phyloP scores from a whole-genome alignment of 2,888 invertebrate species.

The Panzeria rudis region DNA sequence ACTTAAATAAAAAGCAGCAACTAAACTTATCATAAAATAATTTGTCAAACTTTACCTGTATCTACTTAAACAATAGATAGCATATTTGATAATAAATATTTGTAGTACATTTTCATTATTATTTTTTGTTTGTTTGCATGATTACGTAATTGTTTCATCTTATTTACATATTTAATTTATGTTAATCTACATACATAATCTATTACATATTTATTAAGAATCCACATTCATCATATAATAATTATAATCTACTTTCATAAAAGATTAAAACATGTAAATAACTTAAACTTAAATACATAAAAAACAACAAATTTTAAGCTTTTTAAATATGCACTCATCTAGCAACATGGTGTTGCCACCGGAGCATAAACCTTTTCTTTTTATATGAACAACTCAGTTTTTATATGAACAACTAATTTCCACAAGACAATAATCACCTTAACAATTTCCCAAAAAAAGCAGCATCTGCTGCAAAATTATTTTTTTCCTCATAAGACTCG shows the following conservation, averaged over 20 bases:
- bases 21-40: no score
- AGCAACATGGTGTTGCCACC: background rate
- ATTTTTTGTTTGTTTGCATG: no score
- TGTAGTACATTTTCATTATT: no score
- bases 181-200: background rate
- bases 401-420: background rate
- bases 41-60: no score
- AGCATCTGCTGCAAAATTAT: background rate
- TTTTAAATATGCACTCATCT: slow-evolving; percentile 2
- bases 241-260: background rate
- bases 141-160: background rate
- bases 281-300: background rate
- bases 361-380: background rate
- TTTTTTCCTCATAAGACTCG: background rate
- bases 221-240: background rate
- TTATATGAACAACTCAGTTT: background rate
- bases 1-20: no score
- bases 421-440: slow-evolving; percentile 13
- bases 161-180: background rate
- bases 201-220: background rate
- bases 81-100: no score
- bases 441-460: background rate
- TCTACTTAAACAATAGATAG: no score
- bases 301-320: background rate
- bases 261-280: background rate